Percentiles rank a stretch among this genome's conserved stretches.
These are phyloP conservation scores for Orycteropus afer DNA, from an alignment of 2,113 vertebrate species.

Conservation along the genomic window DNA sequence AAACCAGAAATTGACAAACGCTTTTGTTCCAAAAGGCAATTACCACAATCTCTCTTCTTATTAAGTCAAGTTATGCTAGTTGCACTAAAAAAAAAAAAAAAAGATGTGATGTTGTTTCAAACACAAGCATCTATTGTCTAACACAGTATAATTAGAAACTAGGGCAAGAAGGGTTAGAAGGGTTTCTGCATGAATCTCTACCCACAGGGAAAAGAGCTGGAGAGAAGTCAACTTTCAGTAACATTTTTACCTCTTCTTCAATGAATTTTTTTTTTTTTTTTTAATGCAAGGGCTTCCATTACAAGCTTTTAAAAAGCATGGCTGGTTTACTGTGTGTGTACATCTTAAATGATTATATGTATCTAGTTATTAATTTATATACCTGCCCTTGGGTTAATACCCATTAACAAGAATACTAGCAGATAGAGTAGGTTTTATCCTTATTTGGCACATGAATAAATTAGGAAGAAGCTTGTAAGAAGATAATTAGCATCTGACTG, in stretches of 20 bases:
- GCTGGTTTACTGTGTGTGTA: background rate
- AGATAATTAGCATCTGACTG: background rate
- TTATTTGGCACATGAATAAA: slow-evolving; percentile 34
- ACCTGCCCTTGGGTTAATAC: background rate
- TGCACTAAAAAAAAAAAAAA: background rate
- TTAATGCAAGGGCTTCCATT: background rate
- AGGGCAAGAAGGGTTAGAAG: background rate
- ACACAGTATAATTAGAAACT: background rate
- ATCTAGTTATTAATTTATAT: slow-evolving; percentile 27
- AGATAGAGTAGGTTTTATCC: background rate
- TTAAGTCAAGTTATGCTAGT: background rate
- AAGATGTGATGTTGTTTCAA: background rate
- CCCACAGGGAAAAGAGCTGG: background rate
- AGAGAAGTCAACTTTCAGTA: background rate
- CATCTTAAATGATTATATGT: background rate
- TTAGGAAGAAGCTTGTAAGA: background rate
- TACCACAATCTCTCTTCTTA: background rate
- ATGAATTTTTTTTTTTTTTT: background rate
- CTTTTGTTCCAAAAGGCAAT: background rate
- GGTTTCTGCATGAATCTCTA: background rate
- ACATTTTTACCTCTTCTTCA: background rate
- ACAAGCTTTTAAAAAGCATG: background rate
- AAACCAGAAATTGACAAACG: background rate
- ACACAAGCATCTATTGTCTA: background rate
- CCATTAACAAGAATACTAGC: background rate